Percentiles rank a stretch among this genome's conserved stretches.
phyloP scores from a whole-genome alignment of 2,113 vertebrate species.

The Phyllostomus hastatus region DNA sequence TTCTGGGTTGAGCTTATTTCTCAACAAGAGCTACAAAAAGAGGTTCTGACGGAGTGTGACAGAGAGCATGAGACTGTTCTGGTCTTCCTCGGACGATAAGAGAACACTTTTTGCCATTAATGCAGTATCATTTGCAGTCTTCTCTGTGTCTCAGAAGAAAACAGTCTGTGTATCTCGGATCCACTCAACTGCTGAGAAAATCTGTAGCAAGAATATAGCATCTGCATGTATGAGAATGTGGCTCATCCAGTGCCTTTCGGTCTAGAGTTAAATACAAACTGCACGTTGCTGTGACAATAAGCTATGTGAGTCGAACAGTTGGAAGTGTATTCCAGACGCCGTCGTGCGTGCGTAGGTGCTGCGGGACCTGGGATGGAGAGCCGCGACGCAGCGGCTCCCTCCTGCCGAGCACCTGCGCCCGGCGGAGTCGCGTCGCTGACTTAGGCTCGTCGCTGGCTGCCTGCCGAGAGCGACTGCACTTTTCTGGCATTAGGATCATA shows the following conservation, averaged over 20 bases:
- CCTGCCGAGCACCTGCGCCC: not conserved
- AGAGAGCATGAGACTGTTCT: not conserved
- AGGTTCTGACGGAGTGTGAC: not conserved
- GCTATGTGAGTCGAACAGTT: not conserved
- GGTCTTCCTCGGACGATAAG: not conserved
- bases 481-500: slow-evolving; percentile 28
- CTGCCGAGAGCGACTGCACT: slow-evolving; percentile 17
- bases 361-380: not conserved
- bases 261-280: slow-evolving; percentile 3
- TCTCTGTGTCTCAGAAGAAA: not conserved
- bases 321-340: not conserved
- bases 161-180: not conserved
- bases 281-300: not conserved
- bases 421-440: not conserved
- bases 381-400: not conserved
- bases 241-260: not conserved
- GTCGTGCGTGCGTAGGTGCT: not conserved
- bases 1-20: not conserved
- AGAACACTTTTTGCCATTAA: not conserved
- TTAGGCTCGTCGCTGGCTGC: not conserved
- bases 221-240: not conserved
- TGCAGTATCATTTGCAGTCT: not conserved
- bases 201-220: not conserved
- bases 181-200: not conserved
- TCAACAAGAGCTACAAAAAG: slow-evolving; percentile 5